These are phyloP conservation scores for Chauna torquata DNA, from an alignment of 2,113 vertebrate species.

Conservation along the genomic window DNA sequence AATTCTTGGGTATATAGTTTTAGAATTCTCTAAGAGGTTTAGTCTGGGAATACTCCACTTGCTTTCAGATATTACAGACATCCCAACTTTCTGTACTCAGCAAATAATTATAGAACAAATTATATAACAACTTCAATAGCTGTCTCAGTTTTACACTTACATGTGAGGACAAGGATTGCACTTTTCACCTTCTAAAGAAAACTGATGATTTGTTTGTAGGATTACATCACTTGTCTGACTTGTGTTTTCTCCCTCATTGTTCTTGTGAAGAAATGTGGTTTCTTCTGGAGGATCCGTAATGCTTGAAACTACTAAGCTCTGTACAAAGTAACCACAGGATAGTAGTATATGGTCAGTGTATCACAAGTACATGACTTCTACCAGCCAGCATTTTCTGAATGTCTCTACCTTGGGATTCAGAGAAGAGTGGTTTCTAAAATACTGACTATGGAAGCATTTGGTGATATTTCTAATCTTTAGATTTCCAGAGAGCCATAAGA, in stretches of 20 bases:
- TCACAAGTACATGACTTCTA: not conserved
- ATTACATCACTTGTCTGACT: not conserved
- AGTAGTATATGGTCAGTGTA: not conserved
- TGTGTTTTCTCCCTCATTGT: not conserved
- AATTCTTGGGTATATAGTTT: not conserved
- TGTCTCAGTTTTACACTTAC: conserved; percentile 24
- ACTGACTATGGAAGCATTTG: not conserved
- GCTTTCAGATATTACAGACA: not conserved
- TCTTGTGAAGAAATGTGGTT: not conserved
- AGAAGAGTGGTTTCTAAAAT: not conserved
- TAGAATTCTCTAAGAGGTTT: not conserved
- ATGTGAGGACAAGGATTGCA: not conserved
- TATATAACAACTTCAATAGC: not conserved
- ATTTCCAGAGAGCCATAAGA: not conserved
- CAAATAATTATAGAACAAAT: not conserved
- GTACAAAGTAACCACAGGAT: not conserved
- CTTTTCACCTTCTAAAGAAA: not conserved
- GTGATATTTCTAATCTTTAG: not conserved
- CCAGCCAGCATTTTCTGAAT: not conserved
- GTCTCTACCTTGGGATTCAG: not conserved
- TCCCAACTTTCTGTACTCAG: not conserved
- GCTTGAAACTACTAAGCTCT: conserved; percentile 7
- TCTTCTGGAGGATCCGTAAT: not conserved
- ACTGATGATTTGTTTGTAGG: not conserved
- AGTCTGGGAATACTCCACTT: not conserved